phyloP scores from a whole-genome alignment of 2,113 vertebrate genomes.

The Pseudolaguvia tuberculata region DNA sequence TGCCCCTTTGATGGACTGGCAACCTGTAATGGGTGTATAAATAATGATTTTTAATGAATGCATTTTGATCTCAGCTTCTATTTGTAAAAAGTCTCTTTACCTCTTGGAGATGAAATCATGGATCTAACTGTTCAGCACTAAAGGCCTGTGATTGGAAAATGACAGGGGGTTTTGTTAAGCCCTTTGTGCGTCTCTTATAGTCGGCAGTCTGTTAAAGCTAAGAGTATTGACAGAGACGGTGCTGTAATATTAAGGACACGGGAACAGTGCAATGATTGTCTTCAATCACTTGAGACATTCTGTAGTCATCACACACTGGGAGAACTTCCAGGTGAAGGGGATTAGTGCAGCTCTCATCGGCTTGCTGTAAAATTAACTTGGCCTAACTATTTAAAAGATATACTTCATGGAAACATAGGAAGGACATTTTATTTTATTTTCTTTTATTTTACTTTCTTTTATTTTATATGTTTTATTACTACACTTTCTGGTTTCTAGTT shows the following conservation, averaged over 20 bases:
- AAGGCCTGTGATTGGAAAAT: conserved; percentile 72
- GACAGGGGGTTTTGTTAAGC: conserved; percentile 50
- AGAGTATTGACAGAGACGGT: conserved; percentile 28
- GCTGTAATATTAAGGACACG: conserved; percentile 31
- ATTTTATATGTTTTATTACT: conserved; percentile 7
- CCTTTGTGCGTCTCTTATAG: conserved; percentile 33
- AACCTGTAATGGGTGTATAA: no score
- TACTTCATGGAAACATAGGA: no score
- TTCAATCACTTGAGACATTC: conserved; percentile 45
- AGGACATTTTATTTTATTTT: not conserved
- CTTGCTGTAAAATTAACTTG: not conserved
- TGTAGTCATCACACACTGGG: conserved; percentile 36
- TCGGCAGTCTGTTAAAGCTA: not conserved
- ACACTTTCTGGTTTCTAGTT: conserved; percentile 8
- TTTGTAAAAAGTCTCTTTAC: conserved; percentile 58
- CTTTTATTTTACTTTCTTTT: not conserved
- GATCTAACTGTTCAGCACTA: conserved; percentile 60
- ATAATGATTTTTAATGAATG: not conserved
- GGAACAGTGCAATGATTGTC: conserved; percentile 41
- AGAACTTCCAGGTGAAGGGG: conserved; percentile 23
- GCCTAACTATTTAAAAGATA: not conserved
- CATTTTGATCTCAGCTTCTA: conserved; percentile 3
- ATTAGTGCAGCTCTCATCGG: not conserved
- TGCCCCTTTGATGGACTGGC: no score
- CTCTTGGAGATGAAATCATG: conserved; percentile 63